Evolutionary conservation across 2,888 invertebrate genomes (phyloP).

Genomic region (Vesta saturnalis): DNA sequence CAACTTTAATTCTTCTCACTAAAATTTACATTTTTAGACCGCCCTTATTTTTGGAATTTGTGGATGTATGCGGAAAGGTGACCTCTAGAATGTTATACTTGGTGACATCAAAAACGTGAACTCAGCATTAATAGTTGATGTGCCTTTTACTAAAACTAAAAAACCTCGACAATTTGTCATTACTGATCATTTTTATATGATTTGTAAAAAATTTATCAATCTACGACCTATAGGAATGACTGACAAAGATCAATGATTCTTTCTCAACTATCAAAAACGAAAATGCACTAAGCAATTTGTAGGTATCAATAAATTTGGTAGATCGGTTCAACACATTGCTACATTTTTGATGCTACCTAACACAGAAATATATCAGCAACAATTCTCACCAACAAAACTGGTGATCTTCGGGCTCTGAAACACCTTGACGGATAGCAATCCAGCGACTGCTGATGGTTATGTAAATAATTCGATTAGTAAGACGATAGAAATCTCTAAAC

Average conservation of each 20-base stretch:
- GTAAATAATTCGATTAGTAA: too few relatives aligned
- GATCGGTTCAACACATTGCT: not conserved
- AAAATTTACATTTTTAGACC: too few relatives aligned
- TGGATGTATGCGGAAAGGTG: too few relatives aligned
- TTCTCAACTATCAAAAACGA: not conserved
- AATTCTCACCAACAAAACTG: not conserved
- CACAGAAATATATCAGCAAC: not conserved
- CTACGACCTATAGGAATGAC: not conserved
- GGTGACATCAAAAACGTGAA: not conserved
- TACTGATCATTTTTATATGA: not conserved
- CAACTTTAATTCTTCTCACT: too few relatives aligned
- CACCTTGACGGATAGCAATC: not conserved
- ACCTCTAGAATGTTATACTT: not conserved
- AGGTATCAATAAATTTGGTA: too few relatives aligned
- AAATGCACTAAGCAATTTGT: too few relatives aligned
- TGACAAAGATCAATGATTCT: not conserved
- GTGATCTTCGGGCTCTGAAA: not conserved
- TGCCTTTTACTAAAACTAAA: not conserved
- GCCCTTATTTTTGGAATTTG: too few relatives aligned
- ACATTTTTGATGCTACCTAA: too few relatives aligned
- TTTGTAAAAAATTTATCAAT: not conserved
- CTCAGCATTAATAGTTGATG: not conserved
- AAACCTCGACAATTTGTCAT: not conserved
- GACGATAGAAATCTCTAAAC: too few relatives aligned
- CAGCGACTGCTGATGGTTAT: not conserved